Base-by-base conservation (phyloP, 1,140 invertebrate genomes). In the Pseudomyrmex sp. region DNA sequence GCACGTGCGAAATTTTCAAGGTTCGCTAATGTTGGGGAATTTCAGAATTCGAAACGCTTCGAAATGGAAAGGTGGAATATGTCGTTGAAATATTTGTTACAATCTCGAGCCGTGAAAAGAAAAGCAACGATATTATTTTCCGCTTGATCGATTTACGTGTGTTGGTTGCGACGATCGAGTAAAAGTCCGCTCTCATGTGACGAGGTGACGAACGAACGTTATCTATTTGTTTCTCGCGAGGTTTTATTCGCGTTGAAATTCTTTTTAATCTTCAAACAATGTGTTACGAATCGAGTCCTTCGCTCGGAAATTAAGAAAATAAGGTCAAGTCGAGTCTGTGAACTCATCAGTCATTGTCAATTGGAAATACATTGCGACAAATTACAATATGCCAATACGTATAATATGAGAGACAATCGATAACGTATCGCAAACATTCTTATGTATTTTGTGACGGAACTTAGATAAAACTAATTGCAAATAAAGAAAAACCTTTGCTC, bases 121-220 rank as follows among this genome's bases (percentile, higher is more conserved):
- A 70, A 74, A 62, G n/a, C 13, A 48, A 15, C 48, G 54, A 62
- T 61, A 48, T 26, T 44, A 74, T 74, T 61, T 48, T 62, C 18
- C 46, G 23, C 12, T 8, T 59, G 10, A 1, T 44, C 23, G 56
- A 44, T 62, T 74, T 59, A 7, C 44, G 69, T 72, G 13, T 70
- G 15, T 50, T 52, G 35, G 35, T 35, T 73, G 5, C 8, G 18
- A 46, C 18, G 54, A 48, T 44, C 20, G 10, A 61, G 12, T 61
- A 74, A 62, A 48, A 4, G 44, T 4, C 9, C 8, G 46, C 46
- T 23, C 5, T 10, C 18, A 4, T 74, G 9, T 62, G 8, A 5
- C 3, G 35, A 13, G 48, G 46, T 61, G 44, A 74, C 15, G 20
- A 70, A 70, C 48, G 52, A 74, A 62, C 12, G 35, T 73, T 74